These are phyloP conservation scores for Caenorhabditis auriculariae DNA, from an alignment of 2,888 invertebrate species.

Conservation along the genomic window DNA sequence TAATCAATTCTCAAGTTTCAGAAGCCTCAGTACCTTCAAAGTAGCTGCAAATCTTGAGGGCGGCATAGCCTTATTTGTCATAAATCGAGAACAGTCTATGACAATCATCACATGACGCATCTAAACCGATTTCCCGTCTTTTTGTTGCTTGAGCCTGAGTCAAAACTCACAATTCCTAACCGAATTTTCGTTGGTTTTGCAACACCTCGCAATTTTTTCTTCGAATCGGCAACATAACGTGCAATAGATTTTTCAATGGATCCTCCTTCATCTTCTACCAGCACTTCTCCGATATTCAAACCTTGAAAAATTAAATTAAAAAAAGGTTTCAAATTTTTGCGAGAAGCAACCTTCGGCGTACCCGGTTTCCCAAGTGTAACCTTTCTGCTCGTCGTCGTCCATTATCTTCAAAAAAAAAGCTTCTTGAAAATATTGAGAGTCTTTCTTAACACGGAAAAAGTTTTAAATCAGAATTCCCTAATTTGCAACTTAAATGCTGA, in stretches of 20 bases:
- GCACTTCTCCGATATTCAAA: constrained; percentile 74
- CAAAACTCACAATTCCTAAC: constrained; percentile 76
- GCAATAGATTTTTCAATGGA: constrained; percentile 85
- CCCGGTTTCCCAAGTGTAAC: constrained; percentile 68
- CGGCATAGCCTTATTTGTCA: constrained; percentile 91
- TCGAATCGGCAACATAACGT: constrained; percentile 86
- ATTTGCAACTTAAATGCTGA: too few relatives aligned
- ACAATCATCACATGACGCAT: constrained; percentile 93
- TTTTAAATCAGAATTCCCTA: too few relatives aligned
- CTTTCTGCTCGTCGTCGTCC: constrained; percentile 56
- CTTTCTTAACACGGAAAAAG: too few relatives aligned
- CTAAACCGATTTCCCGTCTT: constrained; percentile 64
- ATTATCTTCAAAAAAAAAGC: too few relatives aligned
- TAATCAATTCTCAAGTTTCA: not conserved
- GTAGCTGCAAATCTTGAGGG: constrained; percentile 71
- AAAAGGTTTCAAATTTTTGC: constrained; percentile 1
- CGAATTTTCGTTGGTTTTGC: constrained; percentile 73
- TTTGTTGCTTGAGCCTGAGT: not conserved
- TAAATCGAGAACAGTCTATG: constrained; percentile 88
- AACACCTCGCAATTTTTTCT: constrained; percentile 69
- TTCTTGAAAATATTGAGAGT: too few relatives aligned
- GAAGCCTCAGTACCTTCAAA: constrained; percentile 24
- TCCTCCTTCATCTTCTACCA: constrained; percentile 93
- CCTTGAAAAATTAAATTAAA: constrained; percentile 28
- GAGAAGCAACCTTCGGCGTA: constrained; percentile 66